Base-by-base conservation (phyloP, 1,140 invertebrate species). In the Nebria ingens region DNA sequence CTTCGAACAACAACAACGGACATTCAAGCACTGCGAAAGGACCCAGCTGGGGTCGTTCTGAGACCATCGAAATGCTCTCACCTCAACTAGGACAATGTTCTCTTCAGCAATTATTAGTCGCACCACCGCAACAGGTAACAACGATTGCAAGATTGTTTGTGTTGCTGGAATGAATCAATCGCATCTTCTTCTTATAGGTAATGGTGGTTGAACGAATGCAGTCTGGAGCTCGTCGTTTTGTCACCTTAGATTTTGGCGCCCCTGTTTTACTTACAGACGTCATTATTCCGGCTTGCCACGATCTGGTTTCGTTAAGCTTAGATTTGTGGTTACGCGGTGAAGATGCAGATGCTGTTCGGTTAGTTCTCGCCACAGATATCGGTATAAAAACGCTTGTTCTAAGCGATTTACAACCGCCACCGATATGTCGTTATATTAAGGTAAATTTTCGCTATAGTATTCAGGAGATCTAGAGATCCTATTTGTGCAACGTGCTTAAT, bases 161-260 rank as follows among this genome's bases (percentile, higher is more conserved):
- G n/a, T n/a, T n/a, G n/a, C n/a, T n/a, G n/a, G n/a, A n/a, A n/a
- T n/a, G n/a, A n/a, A n/a, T n/a, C n/a, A n/a, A n/a, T n/a, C n/a
- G n/a, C n/a, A n/a, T n/a, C n/a, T n/a, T n/a, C n/a, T 9, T 34
- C n/a, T 34, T 34, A 13, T 87, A 91, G 64, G 87, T 87, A 60
- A 79, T 94, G 51, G 84, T 94, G n/a, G 89, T 96, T 42, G 91
- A 96, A 68, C 77, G 91, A 58, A 93, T 95, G 87, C 89, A 93
- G 72, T 91, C 89, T 19, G 90, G 86, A 61, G 90, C 89, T 34
- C 72, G 86, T 13, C 77, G 91, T 56, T 94, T 91, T 74, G 89
- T 95, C 45, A 87, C 91, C 9, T 73, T 97, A 12, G 92, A 96
- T 73, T 93, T 96, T 72, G 91, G 91, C 19, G 81, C 86, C 58